These are phyloP conservation scores for Cyprinus carpio DNA, from an alignment of 2,113 vertebrate species.

Conservation along the genomic window DNA sequence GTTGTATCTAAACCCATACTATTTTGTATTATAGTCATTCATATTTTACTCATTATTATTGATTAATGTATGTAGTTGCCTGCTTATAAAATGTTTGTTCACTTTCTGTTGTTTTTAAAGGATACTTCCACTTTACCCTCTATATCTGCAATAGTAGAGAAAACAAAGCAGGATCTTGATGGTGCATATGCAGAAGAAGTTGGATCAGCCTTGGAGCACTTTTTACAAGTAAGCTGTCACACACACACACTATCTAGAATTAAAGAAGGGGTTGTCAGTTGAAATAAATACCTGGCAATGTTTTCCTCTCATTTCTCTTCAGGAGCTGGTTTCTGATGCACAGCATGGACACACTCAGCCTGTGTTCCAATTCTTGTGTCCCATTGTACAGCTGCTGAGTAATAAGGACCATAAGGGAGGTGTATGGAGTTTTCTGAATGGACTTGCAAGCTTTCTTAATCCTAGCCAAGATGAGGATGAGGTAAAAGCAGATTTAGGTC, in stretches of 20 bases:
- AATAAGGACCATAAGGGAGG: conserved; percentile 65
- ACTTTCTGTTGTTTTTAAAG: conserved; percentile 9
- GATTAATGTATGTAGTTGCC: background rate
- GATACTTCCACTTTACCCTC: conserved; percentile 41
- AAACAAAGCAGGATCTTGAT: conserved; percentile 36
- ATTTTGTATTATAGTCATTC: background rate
- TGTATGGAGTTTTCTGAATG: conserved; percentile 72
- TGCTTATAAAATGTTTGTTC: background rate
- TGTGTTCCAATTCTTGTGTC: conserved; percentile 77
- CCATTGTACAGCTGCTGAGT: conserved; percentile 69
- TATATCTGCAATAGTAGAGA: conserved; percentile 59
- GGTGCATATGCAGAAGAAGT: conserved; percentile 60
- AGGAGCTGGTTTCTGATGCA: conserved; percentile 70
- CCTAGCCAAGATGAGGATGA: conserved; percentile 73
- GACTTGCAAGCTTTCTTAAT: conserved; percentile 72
- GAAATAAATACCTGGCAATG: background rate
- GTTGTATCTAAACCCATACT: background rate
- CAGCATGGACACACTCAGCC: conserved; percentile 66
- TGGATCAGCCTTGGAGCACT: conserved; percentile 63
- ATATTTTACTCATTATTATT: background rate
- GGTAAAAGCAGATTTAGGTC: conserved; percentile 58
- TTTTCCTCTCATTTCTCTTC: background rate
- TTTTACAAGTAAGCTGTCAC: conserved; percentile 69
- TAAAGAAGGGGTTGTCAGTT: background rate
- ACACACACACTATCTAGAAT: background rate